Evolutionary conservation across 2,797 vertebrate species (phyloP).

Genomic region (Rhabdophis nuchalis): DNA sequence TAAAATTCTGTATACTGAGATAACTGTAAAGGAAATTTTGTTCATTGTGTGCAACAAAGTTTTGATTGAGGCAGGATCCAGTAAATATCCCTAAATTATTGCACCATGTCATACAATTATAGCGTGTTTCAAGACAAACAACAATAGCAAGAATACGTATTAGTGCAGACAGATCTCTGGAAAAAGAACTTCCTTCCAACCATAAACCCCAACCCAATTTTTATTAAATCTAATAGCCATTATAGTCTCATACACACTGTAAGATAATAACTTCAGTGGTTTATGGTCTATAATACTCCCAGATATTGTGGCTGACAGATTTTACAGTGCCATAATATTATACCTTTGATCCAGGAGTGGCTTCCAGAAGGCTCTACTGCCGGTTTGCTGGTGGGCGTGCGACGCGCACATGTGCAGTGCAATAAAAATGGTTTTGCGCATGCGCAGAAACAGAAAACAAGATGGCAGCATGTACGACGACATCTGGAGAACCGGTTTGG

Average conservation of each 20-base stretch:
- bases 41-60: neutral
- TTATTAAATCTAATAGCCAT: neutral
- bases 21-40: neutral
- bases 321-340: neutral
- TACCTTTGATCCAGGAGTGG: neutral
- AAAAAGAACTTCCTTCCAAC: neutral
- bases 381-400: too few species aligned
- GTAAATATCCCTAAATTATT: neutral
- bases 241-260: neutral
- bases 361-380: too few species aligned
- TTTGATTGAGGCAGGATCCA: neutral
- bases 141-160: neutral
- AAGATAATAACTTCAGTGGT: too few species aligned
- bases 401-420: too few species aligned
- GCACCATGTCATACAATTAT: neutral
- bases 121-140: neutral
- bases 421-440: too few species aligned
- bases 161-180: neutral
- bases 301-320: neutral
- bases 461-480: too few species aligned
- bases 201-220: neutral
- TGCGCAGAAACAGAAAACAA: too few species aligned
- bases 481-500: too few species aligned
- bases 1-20: slow-evolving; percentile 26
- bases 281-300: neutral